Conservation (phyloP, 2,888 invertebrate species). For the Dendrolimus houi region DNA sequence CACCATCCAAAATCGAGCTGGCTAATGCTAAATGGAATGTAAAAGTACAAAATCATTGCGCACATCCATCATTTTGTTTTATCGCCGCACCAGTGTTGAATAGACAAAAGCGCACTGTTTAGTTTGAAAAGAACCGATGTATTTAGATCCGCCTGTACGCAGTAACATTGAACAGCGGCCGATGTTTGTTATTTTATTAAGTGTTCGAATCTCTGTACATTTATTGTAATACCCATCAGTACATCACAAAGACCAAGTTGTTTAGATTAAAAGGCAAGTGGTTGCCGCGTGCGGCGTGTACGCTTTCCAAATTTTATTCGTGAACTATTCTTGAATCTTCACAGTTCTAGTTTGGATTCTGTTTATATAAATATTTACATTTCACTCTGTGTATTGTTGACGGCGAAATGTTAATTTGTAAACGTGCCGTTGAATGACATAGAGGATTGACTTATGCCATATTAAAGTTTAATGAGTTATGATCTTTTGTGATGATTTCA, state of each 20-base stretch:
- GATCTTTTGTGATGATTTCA: neutral
- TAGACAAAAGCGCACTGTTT: slow-evolving; percentile 65
- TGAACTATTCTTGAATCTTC: slow-evolving; percentile 36
- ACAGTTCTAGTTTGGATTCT: slow-evolving; percentile 36
- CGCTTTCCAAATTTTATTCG: slow-evolving; percentile 25
- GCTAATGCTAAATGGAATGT: neutral
- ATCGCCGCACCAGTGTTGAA: slow-evolving; percentile 39
- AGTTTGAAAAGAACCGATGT: slow-evolving; percentile 41
- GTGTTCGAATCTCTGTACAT: slow-evolving; percentile 54
- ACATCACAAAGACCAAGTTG: slow-evolving; percentile 51
- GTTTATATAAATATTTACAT: slow-evolving; percentile 58
- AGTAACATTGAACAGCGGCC: slow-evolving; percentile 49
- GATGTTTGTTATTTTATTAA: slow-evolving; percentile 66
- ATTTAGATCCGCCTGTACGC: slow-evolving; percentile 46
- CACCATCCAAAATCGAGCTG: neutral
- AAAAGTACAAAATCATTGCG: slow-evolving; percentile 10
- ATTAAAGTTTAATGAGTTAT: slow-evolving; percentile 14
- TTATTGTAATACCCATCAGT: slow-evolving; percentile 57
- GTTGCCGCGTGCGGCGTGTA: slow-evolving; percentile 23
- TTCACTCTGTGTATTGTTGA: slow-evolving; percentile 51
- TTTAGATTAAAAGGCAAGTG: slow-evolving; percentile 43
- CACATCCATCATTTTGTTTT: slow-evolving; percentile 22
- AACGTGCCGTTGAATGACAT: slow-evolving; percentile 18
- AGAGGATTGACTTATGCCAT: slow-evolving; percentile 33
- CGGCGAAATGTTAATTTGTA: slow-evolving; percentile 58